Evolutionary conservation across 2,113 vertebrate species (phyloP), one percentile per base, ranked within the genome.

Genomic region (Pluvianellus socialis): DNA sequence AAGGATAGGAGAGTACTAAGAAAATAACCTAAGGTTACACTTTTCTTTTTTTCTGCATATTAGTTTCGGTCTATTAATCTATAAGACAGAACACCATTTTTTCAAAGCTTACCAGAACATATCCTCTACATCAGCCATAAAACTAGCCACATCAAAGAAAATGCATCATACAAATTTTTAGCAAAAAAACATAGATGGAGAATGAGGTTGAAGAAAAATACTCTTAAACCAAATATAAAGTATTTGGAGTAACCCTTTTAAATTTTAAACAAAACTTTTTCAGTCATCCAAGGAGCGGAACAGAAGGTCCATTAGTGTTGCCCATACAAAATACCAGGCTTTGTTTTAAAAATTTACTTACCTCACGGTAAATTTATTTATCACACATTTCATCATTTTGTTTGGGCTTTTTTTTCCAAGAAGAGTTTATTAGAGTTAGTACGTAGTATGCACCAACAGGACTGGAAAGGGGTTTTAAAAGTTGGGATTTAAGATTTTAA

Each of bases 41-140:
- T 28, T 27, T 12, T 8, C 2, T 14, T 33, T 75, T 94, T 88
- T 58, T 6, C 21, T 40, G 8, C 10, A 30, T 38, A 17, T 73
- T 56, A 45, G 4, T 6, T 58, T 38, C 79, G 28, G 5, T 50
- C 15, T 79, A 20, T 15, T 58, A 56, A 59, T 0, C 0, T 1
- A n/a, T 18, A 75, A 49, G 23, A 90, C 6, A 63, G 28, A 76
- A n/a, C 1, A 2, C 1, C 23, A 14, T 6, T 28, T 65, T 65
- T 83, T 70, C 44, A 68, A 45, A 65, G 79, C 5, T 58, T 67
- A 63, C 2, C 28, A 55, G 27, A 59, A 72, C 2, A 6, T 16
- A 59, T n/a, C 45, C 10, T 44, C 21, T 50, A 3, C 13, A 24
- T 55, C 32, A 86, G 10, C 10, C 38, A 38, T 4, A 75, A 7